Percentiles rank a stretch among this genome's conserved stretches.
Evolutionary conservation across 2,888 invertebrate species (phyloP).

Genomic region (Drosophila paranaensis): DNA sequence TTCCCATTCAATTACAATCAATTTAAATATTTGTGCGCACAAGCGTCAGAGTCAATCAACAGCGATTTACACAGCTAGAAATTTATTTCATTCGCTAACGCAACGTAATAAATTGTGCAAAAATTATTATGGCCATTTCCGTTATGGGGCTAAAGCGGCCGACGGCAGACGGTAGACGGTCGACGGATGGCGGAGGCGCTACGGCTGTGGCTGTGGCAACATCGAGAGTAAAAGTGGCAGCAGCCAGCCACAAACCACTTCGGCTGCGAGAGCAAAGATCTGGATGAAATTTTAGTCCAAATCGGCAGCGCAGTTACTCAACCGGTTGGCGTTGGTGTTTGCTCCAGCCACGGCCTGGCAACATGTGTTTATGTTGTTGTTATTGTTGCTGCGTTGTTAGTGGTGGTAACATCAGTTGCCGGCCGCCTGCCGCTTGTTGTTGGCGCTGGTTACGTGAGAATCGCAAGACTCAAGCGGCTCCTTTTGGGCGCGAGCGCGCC

Average conservation of each 20-base stretch:
- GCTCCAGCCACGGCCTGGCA: slow-evolving; percentile 36
- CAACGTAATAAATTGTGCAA: slow-evolving; percentile 71
- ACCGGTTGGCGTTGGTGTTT: slow-evolving; percentile 69
- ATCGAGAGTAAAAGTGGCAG: slow-evolving; percentile 74
- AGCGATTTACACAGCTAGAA: slow-evolving; percentile 38
- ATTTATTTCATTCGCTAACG: slow-evolving; percentile 69
- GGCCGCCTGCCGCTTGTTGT: slow-evolving; percentile 4
- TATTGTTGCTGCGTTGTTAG: slow-evolving; percentile 38
- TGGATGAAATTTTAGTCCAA: slow-evolving; percentile 60
- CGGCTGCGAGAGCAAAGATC: slow-evolving; percentile 63
- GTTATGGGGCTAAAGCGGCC: slow-evolving; percentile 50
- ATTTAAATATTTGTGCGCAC: slow-evolving; percentile 56
- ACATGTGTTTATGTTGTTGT: slow-evolving; percentile 53
- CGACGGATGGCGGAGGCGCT: neutral
- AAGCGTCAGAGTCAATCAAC: slow-evolving; percentile 54
- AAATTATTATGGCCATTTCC: slow-evolving; percentile 76
- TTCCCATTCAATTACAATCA: slow-evolving; percentile 41
- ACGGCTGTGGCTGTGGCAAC: slow-evolving; percentile 22
- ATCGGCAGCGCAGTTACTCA: slow-evolving; percentile 63
- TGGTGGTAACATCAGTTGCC: slow-evolving; percentile 32
- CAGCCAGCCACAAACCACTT: slow-evolving; percentile 32
- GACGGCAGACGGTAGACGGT: slow-evolving; percentile 20
- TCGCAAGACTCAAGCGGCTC: slow-evolving; percentile 55
- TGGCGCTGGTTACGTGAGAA: slow-evolving; percentile 70
- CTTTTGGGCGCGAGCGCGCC: slow-evolving; percentile 70